These are phyloP conservation scores for Plutella xylostella DNA, from an alignment of 2,888 invertebrate genomes.

Conservation along the genomic window DNA sequence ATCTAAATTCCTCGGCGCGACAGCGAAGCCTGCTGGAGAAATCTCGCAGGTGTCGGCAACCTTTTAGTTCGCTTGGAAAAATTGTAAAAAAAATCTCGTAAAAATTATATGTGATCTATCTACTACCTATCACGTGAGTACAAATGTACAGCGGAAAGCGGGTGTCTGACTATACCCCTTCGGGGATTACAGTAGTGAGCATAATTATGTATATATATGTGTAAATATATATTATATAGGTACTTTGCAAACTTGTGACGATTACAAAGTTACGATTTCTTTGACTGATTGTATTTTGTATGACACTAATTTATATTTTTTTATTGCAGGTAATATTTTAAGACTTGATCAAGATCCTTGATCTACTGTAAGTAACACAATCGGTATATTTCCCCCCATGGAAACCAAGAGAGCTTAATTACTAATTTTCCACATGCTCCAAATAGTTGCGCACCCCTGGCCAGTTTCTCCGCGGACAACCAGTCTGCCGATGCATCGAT, in stretches of 20 bases:
- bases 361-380: too few species aligned
- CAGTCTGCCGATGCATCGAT: constrained; percentile 33
- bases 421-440: too few species aligned
- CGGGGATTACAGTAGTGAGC: too few species aligned
- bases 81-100: too few species aligned
- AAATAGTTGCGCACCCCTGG: constrained; percentile 49
- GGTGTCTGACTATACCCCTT: too few species aligned
- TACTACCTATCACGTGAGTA: too few species aligned
- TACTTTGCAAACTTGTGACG: not conserved
- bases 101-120: not conserved
- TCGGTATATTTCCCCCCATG: too few species aligned
- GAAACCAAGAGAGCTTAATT: too few species aligned
- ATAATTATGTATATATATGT: too few species aligned
- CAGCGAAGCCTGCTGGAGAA: constrained; percentile 32
- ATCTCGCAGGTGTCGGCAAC: constrained; percentile 36
- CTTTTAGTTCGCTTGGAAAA: constrained; percentile 23
- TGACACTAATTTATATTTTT: constrained; percentile 11
- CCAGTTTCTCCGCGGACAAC: constrained; percentile 50
- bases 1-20: constrained; percentile 48
- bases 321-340: constrained; percentile 41
- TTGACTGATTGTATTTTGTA: constrained; percentile 9
- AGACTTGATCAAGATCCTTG: too few species aligned
- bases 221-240: not conserved
- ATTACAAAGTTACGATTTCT: not conserved
- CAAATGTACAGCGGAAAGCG: too few species aligned